Percentiles rank a stretch among this genome's conserved stretches.
phyloP scores from a whole-genome alignment of 2,113 vertebrate genomes.

The Zingel zingel region DNA sequence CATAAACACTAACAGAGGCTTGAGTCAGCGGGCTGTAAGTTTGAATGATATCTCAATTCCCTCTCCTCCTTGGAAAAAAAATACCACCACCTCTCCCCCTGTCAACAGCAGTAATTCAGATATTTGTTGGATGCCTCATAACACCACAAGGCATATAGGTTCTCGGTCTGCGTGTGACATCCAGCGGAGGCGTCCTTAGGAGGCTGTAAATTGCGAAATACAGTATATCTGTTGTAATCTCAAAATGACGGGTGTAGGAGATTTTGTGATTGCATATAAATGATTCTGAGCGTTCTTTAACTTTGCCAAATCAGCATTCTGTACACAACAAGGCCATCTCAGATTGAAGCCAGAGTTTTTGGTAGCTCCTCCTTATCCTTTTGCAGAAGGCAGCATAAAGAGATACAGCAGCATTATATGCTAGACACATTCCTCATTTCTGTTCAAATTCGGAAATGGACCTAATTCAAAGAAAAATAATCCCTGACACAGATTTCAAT shows the following conservation, averaged over 20 bases:
- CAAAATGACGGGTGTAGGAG: constrained; percentile 12
- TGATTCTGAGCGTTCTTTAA: constrained; percentile 28
- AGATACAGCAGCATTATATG: constrained; percentile 4
- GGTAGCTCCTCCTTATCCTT: neutral
- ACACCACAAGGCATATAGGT: constrained; percentile 57
- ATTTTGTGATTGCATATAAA: constrained; percentile 9
- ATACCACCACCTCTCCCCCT: constrained; percentile 70
- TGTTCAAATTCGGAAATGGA: constrained; percentile 34
- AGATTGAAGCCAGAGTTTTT: constrained; percentile 6
- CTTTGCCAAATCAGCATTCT: constrained; percentile 24
- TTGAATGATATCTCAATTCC: constrained; percentile 86
- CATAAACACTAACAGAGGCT: constrained; percentile 76
- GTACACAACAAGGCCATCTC: neutral
- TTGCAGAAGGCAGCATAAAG: constrained; percentile 4
- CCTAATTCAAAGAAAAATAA: constrained; percentile 56
- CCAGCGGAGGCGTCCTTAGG: constrained; percentile 44
- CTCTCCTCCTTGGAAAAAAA: constrained; percentile 78
- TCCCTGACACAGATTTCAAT: constrained; percentile 47
- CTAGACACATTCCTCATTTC: constrained; percentile 21
- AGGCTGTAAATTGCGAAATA: constrained; percentile 46
- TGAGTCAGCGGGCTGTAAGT: constrained; percentile 79
- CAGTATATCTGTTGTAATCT: constrained; percentile 40
- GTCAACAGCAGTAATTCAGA: constrained; percentile 77
- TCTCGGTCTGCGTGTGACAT: constrained; percentile 53
- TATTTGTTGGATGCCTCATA: constrained; percentile 66